These are phyloP conservation scores for Leptura quadrifasciata DNA, from an alignment of 2,888 invertebrate species.

Conservation along the genomic window DNA sequence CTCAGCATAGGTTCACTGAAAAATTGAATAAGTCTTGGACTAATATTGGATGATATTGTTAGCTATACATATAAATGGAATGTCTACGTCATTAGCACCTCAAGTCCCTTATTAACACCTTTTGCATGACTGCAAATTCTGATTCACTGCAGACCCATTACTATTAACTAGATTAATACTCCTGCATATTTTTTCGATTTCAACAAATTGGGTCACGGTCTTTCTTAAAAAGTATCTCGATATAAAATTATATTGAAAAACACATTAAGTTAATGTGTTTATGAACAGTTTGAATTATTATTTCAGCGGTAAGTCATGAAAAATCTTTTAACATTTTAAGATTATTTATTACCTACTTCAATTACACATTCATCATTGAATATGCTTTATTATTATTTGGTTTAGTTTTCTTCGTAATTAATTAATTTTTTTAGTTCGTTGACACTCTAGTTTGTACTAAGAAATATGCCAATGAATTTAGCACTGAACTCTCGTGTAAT, in stretches of 20 bases:
- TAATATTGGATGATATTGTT: too few species aligned
- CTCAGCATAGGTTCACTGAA: too few species aligned
- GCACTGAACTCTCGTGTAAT: too few species aligned
- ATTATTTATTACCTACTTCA: not conserved
- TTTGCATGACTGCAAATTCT: not conserved
- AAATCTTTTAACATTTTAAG: not conserved
- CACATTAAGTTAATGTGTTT: not conserved
- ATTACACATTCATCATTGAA: not conserved
- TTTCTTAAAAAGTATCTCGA: conserved; percentile 19
- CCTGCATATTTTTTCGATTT: conserved; percentile 16
- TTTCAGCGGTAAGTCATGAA: not conserved
- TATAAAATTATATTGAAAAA: not conserved
- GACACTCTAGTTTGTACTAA: too few species aligned
- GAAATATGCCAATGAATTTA: too few species aligned
- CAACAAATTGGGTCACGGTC: conserved; percentile 28
- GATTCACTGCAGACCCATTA: not conserved
- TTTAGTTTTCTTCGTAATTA: too few species aligned
- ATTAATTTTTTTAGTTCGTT: too few species aligned
- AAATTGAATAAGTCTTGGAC: too few species aligned
- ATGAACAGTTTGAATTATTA: conserved; percentile 6
- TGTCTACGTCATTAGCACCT: too few species aligned
- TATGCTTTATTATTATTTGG: too few species aligned
- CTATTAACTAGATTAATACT: not conserved
- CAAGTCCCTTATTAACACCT: not conserved
- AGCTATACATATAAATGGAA: too few species aligned